These are phyloP conservation scores for Elmis aenea DNA, from an alignment of 2,888 invertebrate species.

Conservation along the genomic window DNA sequence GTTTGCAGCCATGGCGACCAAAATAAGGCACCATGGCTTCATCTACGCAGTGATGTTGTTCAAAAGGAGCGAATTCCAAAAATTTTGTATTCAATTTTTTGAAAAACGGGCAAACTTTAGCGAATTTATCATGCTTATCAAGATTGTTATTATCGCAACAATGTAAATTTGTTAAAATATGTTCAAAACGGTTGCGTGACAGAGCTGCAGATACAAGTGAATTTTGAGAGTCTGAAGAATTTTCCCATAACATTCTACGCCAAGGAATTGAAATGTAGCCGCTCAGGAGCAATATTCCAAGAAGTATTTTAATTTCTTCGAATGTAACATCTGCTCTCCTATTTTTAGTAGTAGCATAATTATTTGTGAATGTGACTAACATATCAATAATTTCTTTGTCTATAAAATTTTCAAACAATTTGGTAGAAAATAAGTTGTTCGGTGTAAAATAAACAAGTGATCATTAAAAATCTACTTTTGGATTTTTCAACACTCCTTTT, in stretches of 20 bases:
- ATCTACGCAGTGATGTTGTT: too few species aligned
- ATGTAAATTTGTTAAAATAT: conserved; percentile 26
- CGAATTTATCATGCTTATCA: conserved; percentile 23
- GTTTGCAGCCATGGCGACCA: conserved; percentile 30
- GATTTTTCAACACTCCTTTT: too few species aligned
- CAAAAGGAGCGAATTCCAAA: too few species aligned
- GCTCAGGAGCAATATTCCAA: conserved; percentile 25
- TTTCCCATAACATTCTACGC: conserved; percentile 28
- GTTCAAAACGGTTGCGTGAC: conserved; percentile 27
- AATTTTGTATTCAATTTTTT: conserved; percentile 22
- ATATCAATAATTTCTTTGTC: too few species aligned
- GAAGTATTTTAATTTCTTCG: too few species aligned
- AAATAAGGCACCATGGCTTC: too few species aligned
- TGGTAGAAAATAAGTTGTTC: background rate
- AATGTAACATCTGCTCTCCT: too few species aligned
- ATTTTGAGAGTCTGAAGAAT: conserved; percentile 22
- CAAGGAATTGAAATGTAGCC: conserved; percentile 25
- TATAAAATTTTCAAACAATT: too few species aligned
- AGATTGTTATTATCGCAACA: conserved; percentile 23
- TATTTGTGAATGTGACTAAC: too few species aligned
- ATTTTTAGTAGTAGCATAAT: too few species aligned
- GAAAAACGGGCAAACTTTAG: conserved; percentile 27
- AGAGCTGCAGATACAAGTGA: conserved; percentile 23
- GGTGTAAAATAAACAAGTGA: background rate
- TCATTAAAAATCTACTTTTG: background rate